phyloP scores from a whole-genome alignment of 1,140 invertebrate species.

The Sarcophaga peregrina region DNA sequence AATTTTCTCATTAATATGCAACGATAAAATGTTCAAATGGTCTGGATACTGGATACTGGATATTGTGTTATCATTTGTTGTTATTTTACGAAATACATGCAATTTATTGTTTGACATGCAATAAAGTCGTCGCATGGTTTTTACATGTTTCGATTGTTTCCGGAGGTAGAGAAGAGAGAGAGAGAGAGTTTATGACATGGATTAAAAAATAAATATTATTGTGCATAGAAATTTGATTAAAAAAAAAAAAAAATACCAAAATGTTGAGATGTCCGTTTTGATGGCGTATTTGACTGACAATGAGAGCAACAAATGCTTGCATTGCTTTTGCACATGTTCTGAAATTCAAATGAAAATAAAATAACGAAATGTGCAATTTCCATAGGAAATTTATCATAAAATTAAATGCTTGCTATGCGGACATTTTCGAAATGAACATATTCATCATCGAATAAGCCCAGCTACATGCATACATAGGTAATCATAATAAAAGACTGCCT shows the following conservation, averaged over 20 bases:
- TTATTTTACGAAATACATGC: neutral
- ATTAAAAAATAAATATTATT: constrained; percentile 9
- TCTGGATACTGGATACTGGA: too few relatives aligned
- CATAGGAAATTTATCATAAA: constrained; percentile 1
- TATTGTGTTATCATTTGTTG: neutral
- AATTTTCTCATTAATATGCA: constrained; percentile 15
- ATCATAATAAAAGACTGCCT: neutral
- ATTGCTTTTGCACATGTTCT: neutral
- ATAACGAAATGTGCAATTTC: neutral
- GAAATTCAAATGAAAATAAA: neutral
- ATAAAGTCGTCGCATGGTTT: neutral
- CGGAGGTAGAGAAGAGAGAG: neutral
- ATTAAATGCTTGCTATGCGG: neutral
- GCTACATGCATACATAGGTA: too few relatives aligned
- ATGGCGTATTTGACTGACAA: neutral
- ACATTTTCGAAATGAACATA: neutral
- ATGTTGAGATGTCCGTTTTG: neutral
- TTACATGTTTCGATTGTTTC: constrained; percentile 16
- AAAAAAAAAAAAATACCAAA: constrained; percentile 16
- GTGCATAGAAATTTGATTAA: constrained; percentile 22
- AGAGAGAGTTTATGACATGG: constrained; percentile 21
- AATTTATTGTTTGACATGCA: too few relatives aligned
- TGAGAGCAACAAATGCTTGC: neutral
- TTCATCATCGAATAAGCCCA: neutral
- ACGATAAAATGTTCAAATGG: neutral